Evolutionary conservation across 2,113 vertebrate species (phyloP).

Genomic region (Poeciliopsis prolifica): DNA sequence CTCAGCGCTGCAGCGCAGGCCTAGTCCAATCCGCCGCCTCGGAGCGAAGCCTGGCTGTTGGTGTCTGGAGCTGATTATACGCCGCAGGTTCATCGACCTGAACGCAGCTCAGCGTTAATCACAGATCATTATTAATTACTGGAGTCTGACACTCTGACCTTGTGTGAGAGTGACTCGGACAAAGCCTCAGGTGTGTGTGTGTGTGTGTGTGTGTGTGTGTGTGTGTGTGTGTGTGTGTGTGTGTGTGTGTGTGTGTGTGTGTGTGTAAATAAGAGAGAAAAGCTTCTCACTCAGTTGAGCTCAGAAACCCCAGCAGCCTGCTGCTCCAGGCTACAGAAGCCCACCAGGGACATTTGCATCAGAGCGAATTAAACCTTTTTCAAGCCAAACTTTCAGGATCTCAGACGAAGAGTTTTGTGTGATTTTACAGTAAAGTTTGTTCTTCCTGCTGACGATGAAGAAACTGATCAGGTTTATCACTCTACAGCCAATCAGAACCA

Average conservation of each 20-base stretch:
- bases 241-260: background rate
- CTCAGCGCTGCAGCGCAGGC: too few species aligned
- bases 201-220: background rate
- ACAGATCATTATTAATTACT: slow-evolving; percentile 33
- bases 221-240: background rate
- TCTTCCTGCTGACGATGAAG: too few species aligned
- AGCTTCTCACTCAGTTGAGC: background rate
- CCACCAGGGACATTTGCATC: slow-evolving; percentile 7
- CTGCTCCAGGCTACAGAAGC: slow-evolving; percentile 33
- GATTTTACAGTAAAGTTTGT: background rate
- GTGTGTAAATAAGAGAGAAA: slow-evolving; percentile 5
- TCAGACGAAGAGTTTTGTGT: background rate
- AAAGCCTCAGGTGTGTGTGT: background rate
- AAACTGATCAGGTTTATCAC: background rate
- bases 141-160: slow-evolving; percentile 29
- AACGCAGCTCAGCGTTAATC: slow-evolving; percentile 30
- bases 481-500: background rate
- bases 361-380: background rate
- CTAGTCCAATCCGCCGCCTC: too few species aligned
- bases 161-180: slow-evolving; percentile 4
- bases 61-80: background rate
- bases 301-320: slow-evolving; percentile 1
- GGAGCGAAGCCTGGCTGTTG: background rate
- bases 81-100: background rate
- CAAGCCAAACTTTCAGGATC: background rate